These are phyloP conservation scores for Andrena minutula DNA, from an alignment of 2,888 invertebrate genomes.

Conservation along the genomic window DNA sequence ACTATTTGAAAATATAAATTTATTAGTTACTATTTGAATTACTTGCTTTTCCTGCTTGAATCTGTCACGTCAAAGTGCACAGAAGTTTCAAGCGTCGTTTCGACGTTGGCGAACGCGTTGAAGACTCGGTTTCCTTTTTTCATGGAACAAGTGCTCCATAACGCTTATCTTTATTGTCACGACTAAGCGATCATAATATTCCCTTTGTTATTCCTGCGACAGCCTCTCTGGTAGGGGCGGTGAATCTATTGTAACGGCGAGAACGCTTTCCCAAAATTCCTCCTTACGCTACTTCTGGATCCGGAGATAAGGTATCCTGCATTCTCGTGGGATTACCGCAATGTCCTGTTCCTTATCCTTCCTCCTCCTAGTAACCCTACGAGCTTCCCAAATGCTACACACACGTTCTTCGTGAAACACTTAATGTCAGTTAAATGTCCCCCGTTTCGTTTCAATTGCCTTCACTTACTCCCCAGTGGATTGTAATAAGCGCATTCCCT, in stretches of 20 bases:
- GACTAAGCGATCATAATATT: constrained; percentile 27
- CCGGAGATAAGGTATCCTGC: constrained; percentile 36
- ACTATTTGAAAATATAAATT: no score
- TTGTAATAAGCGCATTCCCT: constrained; percentile 2
- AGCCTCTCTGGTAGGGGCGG: neutral
- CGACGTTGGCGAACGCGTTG: neutral
- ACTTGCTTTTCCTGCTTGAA: no score
- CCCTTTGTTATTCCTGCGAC: constrained; percentile 25
- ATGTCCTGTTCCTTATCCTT: constrained; percentile 32
- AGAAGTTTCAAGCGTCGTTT: neutral
- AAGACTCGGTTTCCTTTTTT: neutral
- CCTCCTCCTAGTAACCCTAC: constrained; percentile 11
- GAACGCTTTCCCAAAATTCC: constrained; percentile 35
- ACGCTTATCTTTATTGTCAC: constrained; percentile 17
- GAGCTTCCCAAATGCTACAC: neutral
- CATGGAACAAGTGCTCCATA: neutral
- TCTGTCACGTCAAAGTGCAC: no score
- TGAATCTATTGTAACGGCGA: constrained; percentile 28
- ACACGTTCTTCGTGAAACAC: neutral
- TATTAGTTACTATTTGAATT: no score
- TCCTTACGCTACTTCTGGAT: constrained; percentile 28
- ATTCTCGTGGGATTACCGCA: constrained; percentile 35
- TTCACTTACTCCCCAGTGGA: neutral
- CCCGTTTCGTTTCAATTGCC: constrained; percentile 22
- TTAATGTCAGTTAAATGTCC: constrained; percentile 15